These are phyloP conservation scores for Coelinius sp. DNA, from an alignment of 2,888 invertebrate genomes.

Conservation along the genomic window DNA sequence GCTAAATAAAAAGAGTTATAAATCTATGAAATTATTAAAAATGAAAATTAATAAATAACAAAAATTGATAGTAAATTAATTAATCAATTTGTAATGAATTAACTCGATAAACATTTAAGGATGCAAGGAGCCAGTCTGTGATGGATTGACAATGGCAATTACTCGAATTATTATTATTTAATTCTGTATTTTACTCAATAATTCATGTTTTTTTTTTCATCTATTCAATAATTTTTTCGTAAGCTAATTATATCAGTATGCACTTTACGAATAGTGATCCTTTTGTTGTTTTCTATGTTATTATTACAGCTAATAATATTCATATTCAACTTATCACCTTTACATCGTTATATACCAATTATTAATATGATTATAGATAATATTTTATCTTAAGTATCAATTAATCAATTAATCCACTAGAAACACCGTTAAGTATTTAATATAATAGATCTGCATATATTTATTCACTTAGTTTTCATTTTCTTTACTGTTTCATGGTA, in stretches of 20 bases:
- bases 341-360: slow-evolving; percentile 57
- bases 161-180: slow-evolving; percentile 42
- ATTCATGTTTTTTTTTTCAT: slow-evolving; percentile 44
- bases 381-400: slow-evolving; percentile 66
- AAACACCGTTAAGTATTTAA: slow-evolving; percentile 68
- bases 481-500: slow-evolving; percentile 20
- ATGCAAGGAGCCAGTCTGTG: slow-evolving; percentile 47
- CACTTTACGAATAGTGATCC: slow-evolving; percentile 66
- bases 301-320: slow-evolving; percentile 61
- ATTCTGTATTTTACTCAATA: slow-evolving; percentile 58
- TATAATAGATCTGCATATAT: slow-evolving; percentile 35
- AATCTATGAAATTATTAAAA: slow-evolving; percentile 41
- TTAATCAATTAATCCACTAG: slow-evolving; percentile 67
- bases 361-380: slow-evolving; percentile 62
- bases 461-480: slow-evolving; percentile 20
- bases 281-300: slow-evolving; percentile 55
- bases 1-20: slow-evolving; percentile 41
- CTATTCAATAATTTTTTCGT: slow-evolving; percentile 63
- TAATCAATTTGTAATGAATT: background rate
- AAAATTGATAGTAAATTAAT: slow-evolving; percentile 32
- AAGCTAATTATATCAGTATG: slow-evolving; percentile 61
- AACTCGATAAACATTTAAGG: slow-evolving; percentile 28
- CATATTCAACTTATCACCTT: slow-evolving; percentile 66
- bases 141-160: slow-evolving; percentile 51
- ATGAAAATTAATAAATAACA: slow-evolving; percentile 40